Evolutionary conservation across 2,797 vertebrate species (phyloP).

Genomic region (Pseudomugil tenellus): DNA sequence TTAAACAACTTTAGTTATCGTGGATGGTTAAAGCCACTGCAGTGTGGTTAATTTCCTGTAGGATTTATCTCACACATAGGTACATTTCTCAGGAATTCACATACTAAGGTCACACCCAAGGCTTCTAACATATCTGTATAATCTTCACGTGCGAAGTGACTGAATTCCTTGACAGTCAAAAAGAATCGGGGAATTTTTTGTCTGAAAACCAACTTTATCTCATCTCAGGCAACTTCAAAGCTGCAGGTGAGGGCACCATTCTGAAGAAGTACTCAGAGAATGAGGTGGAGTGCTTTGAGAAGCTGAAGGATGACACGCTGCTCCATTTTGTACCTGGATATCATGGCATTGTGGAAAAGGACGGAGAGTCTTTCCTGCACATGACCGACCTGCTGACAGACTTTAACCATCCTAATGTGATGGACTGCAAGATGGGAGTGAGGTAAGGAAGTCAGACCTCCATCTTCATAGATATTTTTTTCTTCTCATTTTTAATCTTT

Average conservation of each 20-base stretch:
- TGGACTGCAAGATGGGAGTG: constrained; percentile 99
- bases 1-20: neutral
- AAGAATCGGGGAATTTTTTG: neutral
- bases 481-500: neutral
- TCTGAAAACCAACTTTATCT: constrained; percentile 40
- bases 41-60: neutral
- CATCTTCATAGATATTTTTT: neutral
- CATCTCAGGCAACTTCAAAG: constrained; percentile 93
- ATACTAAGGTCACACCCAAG: neutral
- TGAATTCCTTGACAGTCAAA: neutral
- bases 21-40: neutral
- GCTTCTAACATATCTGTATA: neutral
- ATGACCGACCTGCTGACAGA: constrained; percentile 91
- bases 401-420: constrained; percentile 93
- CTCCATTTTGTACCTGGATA: constrained; percentile 88
- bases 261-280: constrained; percentile 95
- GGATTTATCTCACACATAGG: neutral
- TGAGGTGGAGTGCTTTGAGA: constrained; percentile 91
- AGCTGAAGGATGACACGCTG: constrained; percentile 86
- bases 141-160: neutral
- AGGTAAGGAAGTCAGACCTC: constrained; percentile 79
- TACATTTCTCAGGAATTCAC: neutral
- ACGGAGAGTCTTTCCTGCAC: constrained; percentile 92
- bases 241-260: constrained; percentile 92
- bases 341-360: constrained; percentile 91